phyloP scores from a whole-genome alignment of 2,797 vertebrate species.

The Ctenochaetus hawaiiensis region DNA sequence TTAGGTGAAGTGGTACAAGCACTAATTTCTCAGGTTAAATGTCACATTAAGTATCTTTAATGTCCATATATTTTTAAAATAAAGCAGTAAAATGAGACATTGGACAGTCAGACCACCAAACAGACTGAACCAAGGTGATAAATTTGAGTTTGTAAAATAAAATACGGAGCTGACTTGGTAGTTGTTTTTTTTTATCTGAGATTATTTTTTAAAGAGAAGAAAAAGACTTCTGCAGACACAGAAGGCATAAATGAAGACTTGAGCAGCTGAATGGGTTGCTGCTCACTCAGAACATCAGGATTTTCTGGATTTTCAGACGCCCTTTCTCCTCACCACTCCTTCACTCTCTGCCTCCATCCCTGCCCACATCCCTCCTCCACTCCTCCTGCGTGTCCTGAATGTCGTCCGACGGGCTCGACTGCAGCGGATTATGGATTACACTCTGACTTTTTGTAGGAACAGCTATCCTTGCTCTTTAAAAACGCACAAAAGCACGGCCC shows the following conservation, averaged over 20 bases:
- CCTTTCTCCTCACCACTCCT: conserved; percentile 35
- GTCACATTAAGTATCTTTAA: neutral
- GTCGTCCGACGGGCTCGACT: conserved; percentile 64
- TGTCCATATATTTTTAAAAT: neutral
- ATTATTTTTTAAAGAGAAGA: neutral
- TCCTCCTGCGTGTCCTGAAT: conserved; percentile 59
- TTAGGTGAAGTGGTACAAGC: too few relatives aligned
- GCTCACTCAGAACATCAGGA: conserved; percentile 21
- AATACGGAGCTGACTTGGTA: neutral
- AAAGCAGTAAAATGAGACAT: neutral
- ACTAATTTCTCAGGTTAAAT: too few relatives aligned
- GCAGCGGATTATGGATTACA: neutral
- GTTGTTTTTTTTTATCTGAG: neutral
- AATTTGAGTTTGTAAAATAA: neutral
- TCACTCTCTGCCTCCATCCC: conserved; percentile 30
- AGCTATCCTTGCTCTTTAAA: conserved; percentile 38
- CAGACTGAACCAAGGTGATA: neutral
- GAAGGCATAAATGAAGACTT: neutral
- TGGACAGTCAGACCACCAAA: neutral
- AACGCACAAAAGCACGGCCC: conserved; percentile 4
- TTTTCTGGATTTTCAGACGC: conserved; percentile 25
- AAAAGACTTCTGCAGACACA: neutral
- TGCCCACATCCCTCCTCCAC: conserved; percentile 29
- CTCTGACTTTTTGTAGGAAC: conserved; percentile 28
- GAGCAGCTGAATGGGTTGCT: neutral